Evolutionary conservation across 2,797 vertebrate genomes (phyloP), one percentile per base, ranked within the genome.

Genomic region (Parauchenoglanis ngamensis): DNA sequence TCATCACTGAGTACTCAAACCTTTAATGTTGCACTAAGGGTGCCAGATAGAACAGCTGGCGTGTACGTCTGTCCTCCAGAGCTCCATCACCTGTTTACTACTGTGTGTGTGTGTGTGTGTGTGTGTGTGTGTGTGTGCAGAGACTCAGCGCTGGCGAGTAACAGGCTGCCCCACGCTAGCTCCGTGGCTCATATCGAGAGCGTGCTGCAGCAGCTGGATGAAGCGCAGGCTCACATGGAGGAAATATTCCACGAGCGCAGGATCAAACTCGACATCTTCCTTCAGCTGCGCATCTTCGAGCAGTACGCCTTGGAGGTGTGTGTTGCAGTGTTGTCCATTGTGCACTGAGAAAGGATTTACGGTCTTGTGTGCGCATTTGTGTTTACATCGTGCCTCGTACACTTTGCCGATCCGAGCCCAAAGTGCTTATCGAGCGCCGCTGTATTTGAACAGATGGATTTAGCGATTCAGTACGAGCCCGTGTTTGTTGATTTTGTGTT

Each of bases 201-300:
- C 0, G 98, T 99, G 65, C 95, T 99, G 7, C 98, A 99, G 95
- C 98, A 98, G 94, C 94, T 99, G 35, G 98, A 99, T 11, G 98
- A 99, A 90, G 96, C 97, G 52, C 98, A 99, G 87, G 97, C 96
- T 77, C 98, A 98, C 94, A 97, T 99, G 96, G 98, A 99, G 94
- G 98, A 99, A 76, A 95, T 99, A 46, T 99, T 99, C 92, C 98
- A 99, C 25, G 98, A 99, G 92, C 96, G 97, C 91, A 97, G 98
- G 94, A 98, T 99, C 90, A 97, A 98, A 67, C 93, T 99, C 90
- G 98, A 99, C 83, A 97, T 99, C 90, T 98, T 97, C 93, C 95
- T 99, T 88, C 98, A 99, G 94, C 96, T 99, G 23, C 96, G 98
- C 72, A 99, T 99, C 90, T 97, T 99, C 89, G 98, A 99, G 90